phyloP scores from a whole-genome alignment of 2,113 vertebrate species.

The Illadopsis cleaveri region DNA sequence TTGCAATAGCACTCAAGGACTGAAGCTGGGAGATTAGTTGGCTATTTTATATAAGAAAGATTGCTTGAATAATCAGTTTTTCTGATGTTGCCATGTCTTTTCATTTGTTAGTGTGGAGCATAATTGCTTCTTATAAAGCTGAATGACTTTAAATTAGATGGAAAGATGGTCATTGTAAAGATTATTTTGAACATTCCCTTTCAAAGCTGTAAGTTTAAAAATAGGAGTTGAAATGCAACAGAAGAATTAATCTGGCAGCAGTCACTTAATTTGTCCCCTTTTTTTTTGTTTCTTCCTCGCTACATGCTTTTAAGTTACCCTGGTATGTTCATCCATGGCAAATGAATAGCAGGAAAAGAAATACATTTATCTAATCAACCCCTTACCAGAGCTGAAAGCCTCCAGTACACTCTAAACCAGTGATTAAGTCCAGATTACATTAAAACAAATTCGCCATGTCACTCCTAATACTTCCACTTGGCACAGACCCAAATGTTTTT shows the following conservation, averaged over 20 bases:
- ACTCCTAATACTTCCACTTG: not conserved
- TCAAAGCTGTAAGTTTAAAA: conserved; percentile 34
- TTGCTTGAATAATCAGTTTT: conserved; percentile 44
- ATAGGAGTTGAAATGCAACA: not conserved
- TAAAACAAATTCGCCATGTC: not conserved
- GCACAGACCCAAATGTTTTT: not conserved
- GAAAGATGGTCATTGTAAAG: conserved; percentile 17
- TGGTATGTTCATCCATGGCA: not conserved
- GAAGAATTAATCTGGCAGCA: conserved; percentile 34
- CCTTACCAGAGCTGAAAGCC: not conserved
- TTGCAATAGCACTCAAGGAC: not conserved
- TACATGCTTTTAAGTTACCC: not conserved
- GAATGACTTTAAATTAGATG: conserved; percentile 50
- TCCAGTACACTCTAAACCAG: not conserved
- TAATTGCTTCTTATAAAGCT: conserved; percentile 50
- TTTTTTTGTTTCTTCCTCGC: not conserved
- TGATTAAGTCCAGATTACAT: not conserved
- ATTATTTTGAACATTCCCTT: conserved; percentile 1
- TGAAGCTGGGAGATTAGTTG: conserved; percentile 7
- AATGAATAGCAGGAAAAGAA: not conserved
- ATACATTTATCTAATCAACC: not conserved
- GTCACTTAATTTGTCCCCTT: not conserved
- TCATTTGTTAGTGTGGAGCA: conserved; percentile 1
- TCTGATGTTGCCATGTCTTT: conserved; percentile 36
- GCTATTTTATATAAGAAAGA: conserved; percentile 28